phyloP scores from a whole-genome alignment of 2,113 vertebrate species.

The Otis tarda region DNA sequence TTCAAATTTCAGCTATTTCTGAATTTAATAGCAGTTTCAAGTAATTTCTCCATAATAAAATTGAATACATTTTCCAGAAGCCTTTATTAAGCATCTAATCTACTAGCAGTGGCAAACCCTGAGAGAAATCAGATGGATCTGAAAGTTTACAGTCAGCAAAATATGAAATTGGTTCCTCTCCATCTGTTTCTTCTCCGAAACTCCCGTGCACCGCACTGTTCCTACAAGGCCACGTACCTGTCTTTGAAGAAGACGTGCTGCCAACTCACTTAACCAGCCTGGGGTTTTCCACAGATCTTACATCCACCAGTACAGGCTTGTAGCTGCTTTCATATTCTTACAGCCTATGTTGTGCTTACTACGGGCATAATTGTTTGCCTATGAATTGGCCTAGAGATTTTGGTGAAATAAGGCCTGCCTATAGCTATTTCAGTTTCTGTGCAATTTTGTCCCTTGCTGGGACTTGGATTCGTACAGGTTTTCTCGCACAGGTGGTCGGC shows the following conservation, averaged over 20 bases:
- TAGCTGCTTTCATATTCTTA: background rate
- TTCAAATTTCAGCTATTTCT: background rate
- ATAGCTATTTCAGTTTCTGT: background rate
- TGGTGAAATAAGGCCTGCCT: background rate
- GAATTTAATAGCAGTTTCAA: background rate
- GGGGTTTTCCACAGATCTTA: background rate
- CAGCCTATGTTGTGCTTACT: accelerated
- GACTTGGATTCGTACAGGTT: background rate
- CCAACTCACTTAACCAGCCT: background rate
- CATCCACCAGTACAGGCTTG: background rate
- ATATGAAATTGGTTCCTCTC: background rate
- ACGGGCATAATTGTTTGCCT: accelerated
- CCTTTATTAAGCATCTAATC: background rate
- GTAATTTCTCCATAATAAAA: background rate
- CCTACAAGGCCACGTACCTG: background rate
- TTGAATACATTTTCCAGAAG: background rate
- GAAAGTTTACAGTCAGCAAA: background rate
- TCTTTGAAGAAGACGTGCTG: background rate
- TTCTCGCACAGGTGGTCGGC: accelerated
- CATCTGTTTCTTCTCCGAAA: background rate
- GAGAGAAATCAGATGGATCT: background rate
- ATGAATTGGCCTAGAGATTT: background rate
- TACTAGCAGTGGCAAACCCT: background rate
- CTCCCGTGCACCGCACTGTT: background rate
- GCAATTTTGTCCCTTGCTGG: background rate